Evolutionary conservation across 1,140 invertebrate genomes (phyloP), one percentile per base, ranked within the genome.

Genomic region (Sitophilus oryzae): DNA sequence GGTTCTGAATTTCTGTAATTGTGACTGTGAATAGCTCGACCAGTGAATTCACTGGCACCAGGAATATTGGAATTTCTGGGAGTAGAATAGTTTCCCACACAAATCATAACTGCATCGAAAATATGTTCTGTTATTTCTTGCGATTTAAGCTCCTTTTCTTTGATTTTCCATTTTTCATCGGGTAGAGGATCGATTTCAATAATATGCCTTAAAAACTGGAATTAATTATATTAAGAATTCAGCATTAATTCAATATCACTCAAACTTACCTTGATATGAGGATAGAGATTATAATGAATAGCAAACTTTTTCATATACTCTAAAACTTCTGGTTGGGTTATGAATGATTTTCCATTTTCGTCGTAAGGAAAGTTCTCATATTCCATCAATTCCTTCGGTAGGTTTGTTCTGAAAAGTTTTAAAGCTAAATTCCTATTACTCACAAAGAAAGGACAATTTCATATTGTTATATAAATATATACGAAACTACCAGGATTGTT

Each of bases 381-480:
- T 43, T 78, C 78, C 87, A 90, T 90, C 20, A 85, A 71, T 72
- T 87, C 82, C 62, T 82, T 84, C 2, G 87, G 87, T 18, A 89
- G 69, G 76, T 89, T 89, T 3, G 86, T 88, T 64, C 86, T 89
- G 64, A 58, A 74, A 68, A 16, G 15, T 36, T n/a, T 6, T 21
- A n/a, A 45, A 45, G n/a, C n/a, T n/a, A n/a, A n/a, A n/a, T n/a
- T n/a, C n/a, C n/a, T n/a, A n/a, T n/a, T n/a, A n/a, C n/a, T n/a
- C n/a, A n/a, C n/a, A n/a, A n/a, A n/a, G n/a, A n/a, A n/a, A n/a
- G n/a, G n/a, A n/a, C n/a, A n/a, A n/a, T n/a, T n/a, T n/a, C n/a
- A n/a, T n/a, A n/a, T n/a, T n/a, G n/a, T n/a, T n/a, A n/a, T n/a
- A n/a, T n/a, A n/a, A n/a, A n/a, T n/a, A n/a, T n/a, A n/a, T n/a